Evolutionary conservation across 2,888 invertebrate species (phyloP), one percentile per base, ranked within the genome.

Genomic region (Mythimna impura): DNA sequence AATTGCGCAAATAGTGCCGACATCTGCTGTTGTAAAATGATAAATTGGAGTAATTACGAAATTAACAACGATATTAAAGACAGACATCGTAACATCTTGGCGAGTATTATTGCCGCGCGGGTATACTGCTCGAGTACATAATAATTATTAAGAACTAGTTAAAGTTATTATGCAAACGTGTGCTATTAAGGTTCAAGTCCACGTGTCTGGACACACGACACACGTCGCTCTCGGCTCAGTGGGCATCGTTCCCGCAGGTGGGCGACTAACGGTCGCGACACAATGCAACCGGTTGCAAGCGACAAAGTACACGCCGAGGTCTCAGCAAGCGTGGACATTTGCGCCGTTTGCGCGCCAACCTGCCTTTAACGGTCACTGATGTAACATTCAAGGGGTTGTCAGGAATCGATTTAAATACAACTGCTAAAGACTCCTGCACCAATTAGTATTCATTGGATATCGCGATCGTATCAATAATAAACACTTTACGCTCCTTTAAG

Each of bases 211-310:
- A 82, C 86, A 87, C 86, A 88, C 92, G 87, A 81, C 87, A 87
- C 86, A 88, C 92, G 95, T 94, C 95, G 93, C 93, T 91, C 90
- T 93, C 95, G 93, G 94, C 92, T 95, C 95, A 95, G 89, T 96
- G 94, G 91, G 93, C 93, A 93, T 88, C 89, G 89, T 88, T 83
- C 87, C 88, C 89, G 94, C 96, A 95, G 95, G 95, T 96, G 95
- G 95, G 93, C 93, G 91, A 91, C 86, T 96, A 96, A 96, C 96
- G 95, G 96, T 94, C 92, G 90, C 82, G 82, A 82, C 84, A 88
- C 90, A 90, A 89, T 88, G 87, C 86, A 88, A 88, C 88, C 89
- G 89, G 88, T 88, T 88, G 86, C 86, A 88, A 85, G 88, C 86
- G 85, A 89, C 86, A 86, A 86, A 86, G 78, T 86, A 83, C 78